Base-by-base conservation (phyloP, 2,888 invertebrate genomes). In the Taphrorychus bicolor region DNA sequence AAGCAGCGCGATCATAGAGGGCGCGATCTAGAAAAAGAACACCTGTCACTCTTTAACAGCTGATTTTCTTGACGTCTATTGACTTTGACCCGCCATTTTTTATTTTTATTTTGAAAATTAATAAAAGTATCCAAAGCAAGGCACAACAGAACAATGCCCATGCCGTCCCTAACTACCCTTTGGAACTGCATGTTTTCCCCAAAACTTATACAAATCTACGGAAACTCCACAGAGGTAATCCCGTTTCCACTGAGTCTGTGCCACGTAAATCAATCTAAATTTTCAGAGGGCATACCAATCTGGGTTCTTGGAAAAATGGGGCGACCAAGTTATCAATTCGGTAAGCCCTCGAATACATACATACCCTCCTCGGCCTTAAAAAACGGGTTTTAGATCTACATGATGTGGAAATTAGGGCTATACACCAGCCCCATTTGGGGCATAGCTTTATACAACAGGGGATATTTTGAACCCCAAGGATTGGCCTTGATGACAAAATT, bases 391-490 rank as follows among this genome's bases (percentile, higher is more conserved):
- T 79, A 90, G 90, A 81, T 89, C 56, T 85, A 86, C 66, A 81
- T 89, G 22, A 84, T 92, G 75, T 87, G 89, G 85, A 91, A 88
- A 71, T 84, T 93, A 61, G 86, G 89, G 7, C 80, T 90, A 21
- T 93, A 93, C 78, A 86, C 91, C 11, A 90, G 92, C 40, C 94
- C 94, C 2, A 82, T 93, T 58, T 83, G 93, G 66, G 86, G 87
- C n/a, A 86, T 89, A 76, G 88, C 90, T 73, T 82, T 92, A 48
- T 90, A 91, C 78, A 87, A 87, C 68, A 87, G 88, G 72, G 91
- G 88, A 45, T 89, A 87, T 74, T 84, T 89, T 65, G 83, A 85
- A 42, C 76, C 83, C 1, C 88, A 89, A 59, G 85, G 86, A 5
- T 79, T 87, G 42, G 77, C 85, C 40, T 83, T 85, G 0, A 76